These are phyloP conservation scores for Halichoerus grypus DNA, from an alignment of 2,113 vertebrate genomes.

Conservation along the genomic window DNA sequence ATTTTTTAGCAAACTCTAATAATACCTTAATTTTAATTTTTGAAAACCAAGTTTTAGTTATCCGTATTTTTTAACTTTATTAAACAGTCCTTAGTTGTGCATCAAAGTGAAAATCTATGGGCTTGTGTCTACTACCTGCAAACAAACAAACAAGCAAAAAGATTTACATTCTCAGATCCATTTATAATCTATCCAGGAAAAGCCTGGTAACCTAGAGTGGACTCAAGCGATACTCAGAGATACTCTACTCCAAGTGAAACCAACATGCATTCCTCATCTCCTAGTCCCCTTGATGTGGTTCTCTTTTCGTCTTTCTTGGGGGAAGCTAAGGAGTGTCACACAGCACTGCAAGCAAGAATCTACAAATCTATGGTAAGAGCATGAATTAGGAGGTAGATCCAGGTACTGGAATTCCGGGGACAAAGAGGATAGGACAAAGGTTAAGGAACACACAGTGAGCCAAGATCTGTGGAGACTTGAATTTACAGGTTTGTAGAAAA, in stretches of 20 bases:
- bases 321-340: neutral
- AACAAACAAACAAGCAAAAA: neutral
- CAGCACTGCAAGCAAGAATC: neutral
- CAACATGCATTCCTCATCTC: neutral
- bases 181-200: neutral
- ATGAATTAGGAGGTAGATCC: neutral
- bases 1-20: neutral
- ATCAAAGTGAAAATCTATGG: neutral
- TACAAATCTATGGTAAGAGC: neutral
- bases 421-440: no score
- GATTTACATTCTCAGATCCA: neutral
- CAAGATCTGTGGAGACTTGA: neutral
- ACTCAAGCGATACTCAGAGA: neutral
- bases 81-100: neutral
- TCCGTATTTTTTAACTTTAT: neutral
- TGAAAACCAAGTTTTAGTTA: constrained; percentile 1
- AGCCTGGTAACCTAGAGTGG: neutral
- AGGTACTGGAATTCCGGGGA: no score
- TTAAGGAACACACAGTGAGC: neutral
- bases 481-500: neutral
- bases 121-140: neutral
- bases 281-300: neutral
- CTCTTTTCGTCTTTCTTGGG: neutral
- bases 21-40: neutral
- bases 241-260: neutral